These are phyloP conservation scores for Ploceus nigricollis DNA, from an alignment of 2,113 vertebrate species.

Conservation along the genomic window DNA sequence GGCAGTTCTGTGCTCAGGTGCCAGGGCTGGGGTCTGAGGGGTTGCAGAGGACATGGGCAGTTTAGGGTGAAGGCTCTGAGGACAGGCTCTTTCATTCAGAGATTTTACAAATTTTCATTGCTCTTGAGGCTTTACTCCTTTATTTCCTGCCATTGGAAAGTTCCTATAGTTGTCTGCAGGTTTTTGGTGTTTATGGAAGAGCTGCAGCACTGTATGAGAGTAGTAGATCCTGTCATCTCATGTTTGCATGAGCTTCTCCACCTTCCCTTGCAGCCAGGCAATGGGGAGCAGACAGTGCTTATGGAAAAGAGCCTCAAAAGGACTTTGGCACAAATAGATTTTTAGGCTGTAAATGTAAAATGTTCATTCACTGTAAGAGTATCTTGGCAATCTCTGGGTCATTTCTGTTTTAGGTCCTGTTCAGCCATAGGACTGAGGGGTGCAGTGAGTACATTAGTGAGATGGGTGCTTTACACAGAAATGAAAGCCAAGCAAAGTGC, in stretches of 20 bases:
- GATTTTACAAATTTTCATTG: background rate
- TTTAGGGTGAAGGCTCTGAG: background rate
- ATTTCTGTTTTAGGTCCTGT: background rate
- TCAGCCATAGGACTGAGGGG: background rate
- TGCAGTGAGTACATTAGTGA: background rate
- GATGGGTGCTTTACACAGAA: background rate
- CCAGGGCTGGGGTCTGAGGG: no score
- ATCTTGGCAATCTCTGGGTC: background rate
- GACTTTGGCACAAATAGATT: background rate
- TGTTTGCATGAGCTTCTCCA: background rate
- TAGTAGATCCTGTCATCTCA: background rate
- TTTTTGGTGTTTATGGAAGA: background rate
- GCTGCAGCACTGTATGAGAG: background rate
- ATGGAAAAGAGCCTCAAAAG: background rate
- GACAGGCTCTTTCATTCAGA: background rate
- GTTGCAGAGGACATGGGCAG: accelerated
- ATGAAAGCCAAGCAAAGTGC: background rate
- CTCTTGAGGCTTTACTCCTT: background rate
- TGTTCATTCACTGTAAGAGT: background rate
- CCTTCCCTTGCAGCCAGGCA: background rate
- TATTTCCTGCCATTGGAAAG: background rate
- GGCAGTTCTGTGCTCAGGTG: background rate
- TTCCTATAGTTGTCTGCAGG: accelerated
- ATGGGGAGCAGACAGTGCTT: background rate
- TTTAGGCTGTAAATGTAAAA: background rate